Percentiles rank a stretch among this genome's conserved stretches.
Conservation (phyloP, 2,113 vertebrate species). For the Bujurquina vittata region DNA sequence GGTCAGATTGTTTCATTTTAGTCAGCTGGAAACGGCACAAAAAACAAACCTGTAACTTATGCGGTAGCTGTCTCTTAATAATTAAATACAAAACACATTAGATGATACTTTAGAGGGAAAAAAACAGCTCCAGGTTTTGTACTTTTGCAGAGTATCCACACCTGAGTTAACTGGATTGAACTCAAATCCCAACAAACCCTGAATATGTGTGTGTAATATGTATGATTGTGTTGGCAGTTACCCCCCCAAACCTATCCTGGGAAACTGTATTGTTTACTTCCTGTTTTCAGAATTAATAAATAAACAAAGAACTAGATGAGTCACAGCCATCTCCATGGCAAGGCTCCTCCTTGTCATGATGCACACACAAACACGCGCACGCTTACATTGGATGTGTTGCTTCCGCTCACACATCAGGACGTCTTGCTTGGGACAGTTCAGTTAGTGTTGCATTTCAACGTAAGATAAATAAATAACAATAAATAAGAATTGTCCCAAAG, state of each 20-base stretch:
- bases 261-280: slow-evolving; percentile 35
- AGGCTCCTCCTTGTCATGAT: slow-evolving; percentile 30
- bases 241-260: slow-evolving; percentile 16
- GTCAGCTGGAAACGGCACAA: background rate
- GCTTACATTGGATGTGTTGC: slow-evolving; percentile 1
- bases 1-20: background rate
- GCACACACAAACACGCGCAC: background rate
- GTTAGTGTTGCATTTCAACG: slow-evolving; percentile 37
- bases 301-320: slow-evolving; percentile 56
- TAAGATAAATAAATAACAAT: slow-evolving; percentile 70
- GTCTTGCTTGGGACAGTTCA: slow-evolving; percentile 50
- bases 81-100: background rate
- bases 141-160: slow-evolving; percentile 3
- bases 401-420: background rate
- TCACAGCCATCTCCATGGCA: slow-evolving; percentile 34
- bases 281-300: slow-evolving; percentile 52
- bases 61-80: background rate
- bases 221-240: background rate
- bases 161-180: slow-evolving; percentile 4
- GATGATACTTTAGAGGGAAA: background rate
- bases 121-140: background rate
- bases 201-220: background rate
- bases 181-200: slow-evolving; percentile 7
- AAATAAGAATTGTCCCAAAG: slow-evolving; percentile 54
- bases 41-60: background rate